Conservation (phyloP, 2,113 vertebrate genomes). For the Boleophthalmus pectinirostris region DNA sequence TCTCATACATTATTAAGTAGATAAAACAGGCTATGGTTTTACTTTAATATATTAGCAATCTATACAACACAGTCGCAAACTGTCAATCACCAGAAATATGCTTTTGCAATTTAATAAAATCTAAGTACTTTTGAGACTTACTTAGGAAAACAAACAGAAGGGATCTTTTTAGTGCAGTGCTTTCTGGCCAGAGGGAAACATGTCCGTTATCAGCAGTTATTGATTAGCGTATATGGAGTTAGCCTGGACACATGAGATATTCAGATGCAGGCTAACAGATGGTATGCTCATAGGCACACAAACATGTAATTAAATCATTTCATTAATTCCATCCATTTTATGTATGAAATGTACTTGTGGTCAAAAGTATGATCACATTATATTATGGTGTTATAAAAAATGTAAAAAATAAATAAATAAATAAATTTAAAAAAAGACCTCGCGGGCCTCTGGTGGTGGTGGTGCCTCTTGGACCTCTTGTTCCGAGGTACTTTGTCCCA, state of each 20-base stretch:
- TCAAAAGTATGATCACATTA: neutral
- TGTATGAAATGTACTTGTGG: neutral
- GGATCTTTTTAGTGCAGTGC: conserved; percentile 19
- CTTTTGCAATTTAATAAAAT: neutral
- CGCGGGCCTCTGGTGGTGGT: conserved; percentile 21
- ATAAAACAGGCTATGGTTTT: no score
- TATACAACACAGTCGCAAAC: neutral
- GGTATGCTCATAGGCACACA: conserved; percentile 3
- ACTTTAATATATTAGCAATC: no score
- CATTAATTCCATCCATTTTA: no score
- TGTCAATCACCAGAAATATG: neutral
- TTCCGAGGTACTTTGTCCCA: conserved; percentile 79
- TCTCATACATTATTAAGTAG: no score
- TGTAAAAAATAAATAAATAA: conserved; percentile 1
- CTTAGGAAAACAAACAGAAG: conserved; percentile 2
- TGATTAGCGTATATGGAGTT: conserved; percentile 26
- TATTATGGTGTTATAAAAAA: neutral
- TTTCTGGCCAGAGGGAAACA: conserved; percentile 23
- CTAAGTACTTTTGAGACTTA: conserved; percentile 1
- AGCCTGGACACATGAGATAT: conserved; percentile 13
- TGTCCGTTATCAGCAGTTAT: conserved; percentile 39
- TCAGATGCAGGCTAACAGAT: conserved; percentile 13
- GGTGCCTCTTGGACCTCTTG: conserved; percentile 64
- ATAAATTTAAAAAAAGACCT: conserved; percentile 57
- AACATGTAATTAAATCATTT: neutral